Evolutionary conservation across 64 coral and sea anemone genomes (phyloP), one percentile per base, ranked within the genome.

Genomic region (Pocillopora verrucosa): DNA sequence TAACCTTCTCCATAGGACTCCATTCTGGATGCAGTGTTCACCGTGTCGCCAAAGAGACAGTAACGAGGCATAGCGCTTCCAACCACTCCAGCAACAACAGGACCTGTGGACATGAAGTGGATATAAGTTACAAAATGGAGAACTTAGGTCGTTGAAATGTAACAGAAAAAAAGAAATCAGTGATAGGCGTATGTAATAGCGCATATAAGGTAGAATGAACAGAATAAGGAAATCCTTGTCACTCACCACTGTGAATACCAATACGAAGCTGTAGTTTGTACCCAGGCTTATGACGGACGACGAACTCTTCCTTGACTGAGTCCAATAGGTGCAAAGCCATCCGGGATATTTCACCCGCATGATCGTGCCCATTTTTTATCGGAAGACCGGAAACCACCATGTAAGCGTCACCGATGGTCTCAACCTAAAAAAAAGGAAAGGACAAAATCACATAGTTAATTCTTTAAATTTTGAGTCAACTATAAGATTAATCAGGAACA

Each of bases 391-490:
- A 95, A 0, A 91, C 93, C 12, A 99, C 97, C 97, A 99, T 99
- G 56, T 99, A 99, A n/a, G 97, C 97, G 76, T 99, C 97, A 20
- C 97, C 97, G 38, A 99, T 99, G 10, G 97, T 99, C 80, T 99
- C 97, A 56, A 99, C 97, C 97, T 98, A 15, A 38, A 19, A 69
- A 16, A 51, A n/a, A 14, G 51, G 7, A 26, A 22, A 6, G 64
- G 64, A 16, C 17, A 9, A 25, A 10, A n/a, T n/a, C 2, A 11
- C 9, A 25, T 11, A 25, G 67, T 24, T 70, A 24, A 11, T 24
- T 70, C 9, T 11, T 1, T 70, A n/a, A 25, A 24, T 70, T 7
- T 51, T 7, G 41, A 51, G 41, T 51, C 7, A 7, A 51, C 41
- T 51, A 3, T 51, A 51, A 4, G 7, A 51, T 51, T 51, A 7